Base-by-base conservation (phyloP, 1,140 invertebrate species). In the Papilio xuthus region DNA sequence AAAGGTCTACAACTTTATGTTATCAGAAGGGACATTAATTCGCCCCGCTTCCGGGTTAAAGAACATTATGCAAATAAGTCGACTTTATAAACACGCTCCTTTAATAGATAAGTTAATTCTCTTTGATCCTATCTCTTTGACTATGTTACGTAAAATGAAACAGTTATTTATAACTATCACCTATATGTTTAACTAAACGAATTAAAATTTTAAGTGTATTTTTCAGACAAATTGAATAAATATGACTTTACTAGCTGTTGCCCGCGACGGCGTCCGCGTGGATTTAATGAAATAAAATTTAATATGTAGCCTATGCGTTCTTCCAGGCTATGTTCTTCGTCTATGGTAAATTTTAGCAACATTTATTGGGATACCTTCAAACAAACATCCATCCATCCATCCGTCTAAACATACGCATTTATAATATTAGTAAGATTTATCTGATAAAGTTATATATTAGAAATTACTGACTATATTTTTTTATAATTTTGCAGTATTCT, bases 21-120 rank as follows among this genome's bases (percentile, higher is more conserved):
- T 67, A 28, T 67, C 26, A 67, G 60, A 60, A 13, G 12, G 18
- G 18, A 70, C 69, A 70, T 70, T 70, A 70, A 32, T 18, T 63
- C 13, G 32, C 67, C 32, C 18, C 15, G 10, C 69, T 70, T 70
- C 69, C 69, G 28, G n/a, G 42, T 73, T 73, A 73, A 20, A 23
- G n/a, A 47, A 42, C 41, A 73, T 73, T 73, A 73, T 73, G 71
- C 71, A 73, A 44, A 47, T 73, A n/a, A 47, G 71, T 47, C 12
- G 71, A 26, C n/a, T 23, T 42, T 73, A 73, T 73, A 18, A 47
- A 42, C 71, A 73, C 20, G 42, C 41, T 73, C 20, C 71, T 72
- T 73, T 12, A 32, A 67, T 67, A 67, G 60, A 32, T 32, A 67
- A 67, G 60, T 28, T 67, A 67, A 67, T 32, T 67, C 56, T 60